Evolutionary conservation across 2,797 vertebrate species (phyloP).

Genomic region (Falco peregrinus): DNA sequence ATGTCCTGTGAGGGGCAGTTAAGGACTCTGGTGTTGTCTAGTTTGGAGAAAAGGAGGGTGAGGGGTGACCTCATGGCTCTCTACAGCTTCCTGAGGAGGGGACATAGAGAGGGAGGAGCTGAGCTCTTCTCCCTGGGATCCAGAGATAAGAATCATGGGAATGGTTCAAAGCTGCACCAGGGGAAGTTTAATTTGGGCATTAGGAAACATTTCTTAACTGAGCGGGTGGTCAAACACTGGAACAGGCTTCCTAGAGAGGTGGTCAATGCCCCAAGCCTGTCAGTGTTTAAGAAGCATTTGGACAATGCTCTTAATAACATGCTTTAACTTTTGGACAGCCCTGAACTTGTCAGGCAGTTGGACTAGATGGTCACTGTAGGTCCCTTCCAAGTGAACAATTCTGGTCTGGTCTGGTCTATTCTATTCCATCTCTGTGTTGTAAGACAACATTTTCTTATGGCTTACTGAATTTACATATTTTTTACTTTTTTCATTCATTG

Average conservation of each 20-base stretch:
- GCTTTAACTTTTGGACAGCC: neutral
- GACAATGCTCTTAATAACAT: neutral
- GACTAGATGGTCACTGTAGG: rapidly evolving
- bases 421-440: neutral
- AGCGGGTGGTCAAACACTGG: neutral
- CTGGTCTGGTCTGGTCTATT: neutral
- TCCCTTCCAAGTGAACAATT: neutral
- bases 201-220: neutral
- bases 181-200: neutral
- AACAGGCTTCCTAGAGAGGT: neutral
- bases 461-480: neutral
- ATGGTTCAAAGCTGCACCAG: neutral
- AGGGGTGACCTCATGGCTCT: neutral
- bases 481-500: neutral
- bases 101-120: neutral
- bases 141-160: neutral
- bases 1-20: neutral
- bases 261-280: rapidly evolving
- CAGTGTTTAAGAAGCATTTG: neutral
- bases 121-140: neutral
- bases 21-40: neutral
- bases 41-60: neutral
- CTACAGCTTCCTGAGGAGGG: neutral
- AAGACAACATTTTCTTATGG: neutral
- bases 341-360: neutral